Evolutionary conservation across 2,888 invertebrate species (phyloP), one percentile per base, ranked within the genome.

Genomic region (Aquatica leii): DNA sequence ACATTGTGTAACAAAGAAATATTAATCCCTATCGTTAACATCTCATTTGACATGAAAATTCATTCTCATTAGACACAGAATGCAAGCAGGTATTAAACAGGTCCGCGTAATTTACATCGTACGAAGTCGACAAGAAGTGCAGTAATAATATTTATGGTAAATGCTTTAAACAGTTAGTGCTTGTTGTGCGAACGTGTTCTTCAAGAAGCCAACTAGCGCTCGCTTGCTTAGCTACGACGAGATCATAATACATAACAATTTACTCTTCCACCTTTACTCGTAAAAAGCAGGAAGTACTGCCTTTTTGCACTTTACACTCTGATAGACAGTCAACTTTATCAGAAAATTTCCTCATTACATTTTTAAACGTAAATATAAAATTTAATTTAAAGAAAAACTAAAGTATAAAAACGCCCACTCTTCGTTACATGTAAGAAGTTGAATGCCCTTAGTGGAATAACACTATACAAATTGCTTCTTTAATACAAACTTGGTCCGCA

Each of bases 111-210:
- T 59, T 56, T 57, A 63, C 63, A 63, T 63, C 37, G 63, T 54
- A 63, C 54, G 53, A 49, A 54, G 59, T 56, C 55, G 56, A 64
- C 64, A 59, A 64, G 64, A 64, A 59, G 64, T 64, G 64, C 59
- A 64, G 53, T 57, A 62, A 60, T 59, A 66, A 66, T 66, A 66
- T 66, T 66, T 66, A 66, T 66, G 66, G 66, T 62, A 66, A 66
- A 62, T 62, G 59, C 56, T 66, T 52, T 20, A 48, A 66, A 62
- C 66, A 66, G 66, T 66, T 66, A 65, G 43, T 46, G 59, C 55
- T 59, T 24, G 61, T 52, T 52, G 65, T 65, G 62, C 49, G 62
- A 66, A 66, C 66, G 58, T 61, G 57, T 65, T 65, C 64, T 56
- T 59, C 50, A 50, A 59, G 63, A 55, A 63, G 57, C 48, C 46